Evolutionary conservation across 1,140 invertebrate genomes (phyloP).

Genomic region (Zaprionus vittiger): DNA sequence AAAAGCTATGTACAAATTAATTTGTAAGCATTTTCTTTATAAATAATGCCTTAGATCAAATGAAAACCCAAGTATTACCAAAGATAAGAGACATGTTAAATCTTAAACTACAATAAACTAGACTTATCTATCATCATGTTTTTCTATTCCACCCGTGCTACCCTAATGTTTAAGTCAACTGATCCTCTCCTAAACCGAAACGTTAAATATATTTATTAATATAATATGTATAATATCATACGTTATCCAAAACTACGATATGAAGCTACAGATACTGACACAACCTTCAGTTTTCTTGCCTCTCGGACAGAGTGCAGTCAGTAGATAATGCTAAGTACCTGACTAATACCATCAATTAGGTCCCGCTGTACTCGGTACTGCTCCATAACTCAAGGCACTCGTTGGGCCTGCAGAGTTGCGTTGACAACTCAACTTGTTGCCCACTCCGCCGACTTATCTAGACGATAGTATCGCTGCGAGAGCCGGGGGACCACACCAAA

Average conservation of each 20-base stretch:
- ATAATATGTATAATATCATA: too few relatives aligned
- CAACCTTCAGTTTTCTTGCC: background rate
- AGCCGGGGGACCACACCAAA: slow-evolving; percentile 52
- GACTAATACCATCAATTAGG: slow-evolving; percentile 74
- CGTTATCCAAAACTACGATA: background rate
- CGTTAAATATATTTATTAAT: too few relatives aligned
- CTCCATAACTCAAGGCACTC: slow-evolving; percentile 78
- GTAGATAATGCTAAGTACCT: slow-evolving; percentile 16
- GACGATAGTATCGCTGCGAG: slow-evolving; percentile 61
- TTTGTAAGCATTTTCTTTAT: too few relatives aligned
- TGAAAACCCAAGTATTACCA: too few relatives aligned
- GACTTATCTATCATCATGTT: too few relatives aligned
- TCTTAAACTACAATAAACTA: too few relatives aligned
- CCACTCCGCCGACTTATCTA: slow-evolving; percentile 58
- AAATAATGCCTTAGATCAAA: too few relatives aligned
- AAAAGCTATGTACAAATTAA: too few relatives aligned
- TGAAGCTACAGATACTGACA: background rate
- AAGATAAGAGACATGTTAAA: too few relatives aligned
- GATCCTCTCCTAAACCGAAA: too few relatives aligned
- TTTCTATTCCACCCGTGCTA: too few relatives aligned
- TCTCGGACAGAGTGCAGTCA: background rate
- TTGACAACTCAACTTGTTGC: slow-evolving; percentile 81
- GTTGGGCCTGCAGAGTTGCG: slow-evolving; percentile 65
- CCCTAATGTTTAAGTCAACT: too few relatives aligned
- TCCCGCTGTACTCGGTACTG: background rate